A percentile compares a stretch with the other conserved stretches of the same genome.
Conservation (phyloP, 2,888 invertebrate genomes). For the Watsonalla binaria region DNA sequence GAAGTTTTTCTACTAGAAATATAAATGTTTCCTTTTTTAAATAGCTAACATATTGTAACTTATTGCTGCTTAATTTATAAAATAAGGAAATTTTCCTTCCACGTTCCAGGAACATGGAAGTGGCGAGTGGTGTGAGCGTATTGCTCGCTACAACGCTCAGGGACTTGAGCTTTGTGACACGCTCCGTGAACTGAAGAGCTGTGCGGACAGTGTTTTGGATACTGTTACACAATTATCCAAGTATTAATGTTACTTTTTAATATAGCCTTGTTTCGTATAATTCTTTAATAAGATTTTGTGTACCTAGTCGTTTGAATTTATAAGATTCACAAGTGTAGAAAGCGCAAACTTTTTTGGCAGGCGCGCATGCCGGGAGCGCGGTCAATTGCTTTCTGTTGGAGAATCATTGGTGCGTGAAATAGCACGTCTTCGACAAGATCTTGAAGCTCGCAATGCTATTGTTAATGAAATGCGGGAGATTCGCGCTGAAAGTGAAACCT, state of each 20-base stretch:
- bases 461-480: slow-evolving; percentile 37
- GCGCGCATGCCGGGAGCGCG: slow-evolving; percentile 51
- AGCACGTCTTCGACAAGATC: slow-evolving; percentile 51
- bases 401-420: slow-evolving; percentile 62
- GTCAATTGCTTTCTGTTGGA: slow-evolving; percentile 50
- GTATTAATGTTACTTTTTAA: slow-evolving; percentile 25
- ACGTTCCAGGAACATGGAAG: slow-evolving; percentile 27
- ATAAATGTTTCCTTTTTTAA: too few relatives aligned
- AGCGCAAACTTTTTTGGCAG: slow-evolving; percentile 23
- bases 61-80: slow-evolving; percentile 1
- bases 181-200: slow-evolving; percentile 49
- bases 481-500: slow-evolving; percentile 33
- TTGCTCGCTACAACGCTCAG: slow-evolving; percentile 52
- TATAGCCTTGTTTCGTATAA: slow-evolving; percentile 1
- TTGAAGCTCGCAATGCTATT: slow-evolving; percentile 35
- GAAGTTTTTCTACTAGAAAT: too few relatives aligned
- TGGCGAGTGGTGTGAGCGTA: slow-evolving; percentile 46
- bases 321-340: too few relatives aligned
- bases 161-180: slow-evolving; percentile 58
- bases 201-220: slow-evolving; percentile 48
- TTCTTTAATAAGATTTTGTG: not conserved
- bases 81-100: slow-evolving; percentile 5
- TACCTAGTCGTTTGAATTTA: too few relatives aligned
- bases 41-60: too few relatives aligned
- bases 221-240: slow-evolving; percentile 52